Percentiles rank a stretch among this genome's conserved stretches.
Evolutionary conservation across 2,113 vertebrate genomes (phyloP).

Genomic region (Festucalex cinctus): DNA sequence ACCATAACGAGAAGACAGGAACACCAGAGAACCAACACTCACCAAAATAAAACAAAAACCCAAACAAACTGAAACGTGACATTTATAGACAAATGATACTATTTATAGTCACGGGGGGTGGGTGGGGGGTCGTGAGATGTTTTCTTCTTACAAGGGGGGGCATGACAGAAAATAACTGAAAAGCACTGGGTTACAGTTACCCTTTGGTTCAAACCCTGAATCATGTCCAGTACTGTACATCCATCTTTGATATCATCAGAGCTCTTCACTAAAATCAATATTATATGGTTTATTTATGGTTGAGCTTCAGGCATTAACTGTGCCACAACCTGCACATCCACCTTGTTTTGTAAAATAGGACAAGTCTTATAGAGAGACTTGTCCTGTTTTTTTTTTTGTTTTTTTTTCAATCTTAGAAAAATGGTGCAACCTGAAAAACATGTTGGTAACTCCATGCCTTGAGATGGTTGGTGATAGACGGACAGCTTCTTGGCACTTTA

Average conservation of each 20-base stretch:
- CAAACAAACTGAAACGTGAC: too few relatives aligned
- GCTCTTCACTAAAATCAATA: not conserved
- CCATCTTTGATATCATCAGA: not conserved
- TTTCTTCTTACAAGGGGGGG: too few relatives aligned
- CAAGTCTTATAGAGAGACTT: not conserved
- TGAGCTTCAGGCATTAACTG: constrained; percentile 1
- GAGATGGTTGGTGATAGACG: not conserved
- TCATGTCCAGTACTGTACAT: not conserved
- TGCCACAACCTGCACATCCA: constrained; percentile 26
- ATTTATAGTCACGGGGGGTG: too few relatives aligned
- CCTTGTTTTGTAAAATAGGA: constrained; percentile 15
- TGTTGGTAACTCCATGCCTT: not conserved
- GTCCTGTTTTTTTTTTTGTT: not conserved
- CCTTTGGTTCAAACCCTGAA: not conserved
- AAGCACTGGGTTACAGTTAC: not conserved
- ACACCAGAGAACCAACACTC: too few relatives aligned
- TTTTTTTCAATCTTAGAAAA: not conserved
- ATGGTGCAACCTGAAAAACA: not conserved
- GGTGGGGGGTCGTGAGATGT: too few relatives aligned
- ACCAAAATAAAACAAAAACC: too few relatives aligned
- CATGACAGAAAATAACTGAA: too few relatives aligned
- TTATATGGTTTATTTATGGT: not conserved
- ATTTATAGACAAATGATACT: too few relatives aligned
- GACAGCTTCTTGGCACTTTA: not conserved
- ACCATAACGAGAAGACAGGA: too few relatives aligned